These are phyloP conservation scores for Remorina albescens DNA, from an alignment of 2,797 vertebrate genomes.

Conservation along the genomic window DNA sequence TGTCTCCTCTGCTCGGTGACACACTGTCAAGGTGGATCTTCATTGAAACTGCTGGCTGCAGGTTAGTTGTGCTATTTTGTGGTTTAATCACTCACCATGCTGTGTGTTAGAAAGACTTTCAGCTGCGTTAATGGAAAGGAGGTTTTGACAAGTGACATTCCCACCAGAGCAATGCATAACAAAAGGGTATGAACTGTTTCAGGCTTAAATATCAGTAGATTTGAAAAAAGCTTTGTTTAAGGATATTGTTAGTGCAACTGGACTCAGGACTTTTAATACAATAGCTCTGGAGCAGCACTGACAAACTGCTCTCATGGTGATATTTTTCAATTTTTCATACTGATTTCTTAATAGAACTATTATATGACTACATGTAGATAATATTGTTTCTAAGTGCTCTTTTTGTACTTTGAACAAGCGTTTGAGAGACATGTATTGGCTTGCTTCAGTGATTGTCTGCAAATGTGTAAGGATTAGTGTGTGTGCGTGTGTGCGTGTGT, in stretches of 20 bases:
- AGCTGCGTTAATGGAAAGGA: slow-evolving; percentile 33
- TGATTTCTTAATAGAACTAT: too few species aligned
- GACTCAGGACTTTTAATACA: slow-evolving; percentile 1
- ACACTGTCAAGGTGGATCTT: slow-evolving; percentile 31
- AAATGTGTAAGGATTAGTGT: slow-evolving; percentile 62
- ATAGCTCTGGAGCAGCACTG: background rate
- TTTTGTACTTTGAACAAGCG: slow-evolving; percentile 15
- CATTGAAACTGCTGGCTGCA: slow-evolving; percentile 30
- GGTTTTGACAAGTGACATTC: slow-evolving; percentile 38
- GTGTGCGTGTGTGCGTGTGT: slow-evolving; percentile 11
- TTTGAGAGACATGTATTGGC: slow-evolving; percentile 69
- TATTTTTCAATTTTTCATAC: background rate
- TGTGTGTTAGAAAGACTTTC: slow-evolving; percentile 21
- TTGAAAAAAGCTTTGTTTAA: slow-evolving; percentile 3
- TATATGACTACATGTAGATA: slow-evolving; percentile 1
- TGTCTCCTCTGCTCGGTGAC: slow-evolving; percentile 1
- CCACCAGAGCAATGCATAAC: slow-evolving; percentile 21
- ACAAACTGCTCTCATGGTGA: slow-evolving; percentile 10
- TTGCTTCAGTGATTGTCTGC: slow-evolving; percentile 63
- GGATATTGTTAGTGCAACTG: background rate
- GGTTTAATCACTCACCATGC: slow-evolving; percentile 53
- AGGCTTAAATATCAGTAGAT: slow-evolving; percentile 7
- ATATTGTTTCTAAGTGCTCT: slow-evolving; percentile 4
- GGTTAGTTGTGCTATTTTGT: slow-evolving; percentile 28
- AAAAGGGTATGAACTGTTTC: slow-evolving; percentile 9